Percentiles rank a stretch among this genome's conserved stretches.
phyloP scores from a whole-genome alignment of 2,888 invertebrate genomes.

The Pelosia muscerda region DNA sequence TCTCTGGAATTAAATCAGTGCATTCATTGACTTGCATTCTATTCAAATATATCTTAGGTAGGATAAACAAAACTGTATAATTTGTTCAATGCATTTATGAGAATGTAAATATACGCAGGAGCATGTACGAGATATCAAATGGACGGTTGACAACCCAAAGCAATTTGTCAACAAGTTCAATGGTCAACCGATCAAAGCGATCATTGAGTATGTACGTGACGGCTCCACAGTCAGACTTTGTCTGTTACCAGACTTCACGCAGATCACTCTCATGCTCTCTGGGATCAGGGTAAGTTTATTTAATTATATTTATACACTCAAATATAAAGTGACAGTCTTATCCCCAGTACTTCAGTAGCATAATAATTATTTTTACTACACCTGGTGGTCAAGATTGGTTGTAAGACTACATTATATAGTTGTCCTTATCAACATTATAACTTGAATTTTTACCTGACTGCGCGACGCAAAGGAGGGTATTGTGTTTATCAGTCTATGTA shows the following conservation, averaged over 20 bases:
- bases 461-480: too few relatives aligned
- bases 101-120: constrained; percentile 71
- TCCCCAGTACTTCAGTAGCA: neutral
- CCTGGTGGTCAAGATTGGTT: neutral
- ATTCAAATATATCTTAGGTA: neutral
- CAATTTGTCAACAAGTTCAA: constrained; percentile 93
- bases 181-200: constrained; percentile 95
- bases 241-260: constrained; percentile 95
- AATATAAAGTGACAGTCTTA: too few relatives aligned
- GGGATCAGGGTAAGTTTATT: constrained; percentile 92
- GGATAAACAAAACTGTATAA: constrained; percentile 5
- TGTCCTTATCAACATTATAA: neutral
- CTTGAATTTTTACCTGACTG: too few relatives aligned
- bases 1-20: neutral
- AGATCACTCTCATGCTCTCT: constrained; percentile 97
- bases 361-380: neutral
- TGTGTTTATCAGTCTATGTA: too few relatives aligned
- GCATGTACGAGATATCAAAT: constrained; percentile 95
- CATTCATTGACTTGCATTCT: constrained; percentile 3
- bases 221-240: constrained; percentile 98
- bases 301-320: neutral
- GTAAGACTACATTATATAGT: neutral
- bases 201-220: constrained; percentile 99
- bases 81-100: neutral
- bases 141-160: constrained; percentile 93